Evolutionary conservation across 92 coral and sea anemone genomes (phyloP).

Genomic region (Parazoanthus swiftii): DNA sequence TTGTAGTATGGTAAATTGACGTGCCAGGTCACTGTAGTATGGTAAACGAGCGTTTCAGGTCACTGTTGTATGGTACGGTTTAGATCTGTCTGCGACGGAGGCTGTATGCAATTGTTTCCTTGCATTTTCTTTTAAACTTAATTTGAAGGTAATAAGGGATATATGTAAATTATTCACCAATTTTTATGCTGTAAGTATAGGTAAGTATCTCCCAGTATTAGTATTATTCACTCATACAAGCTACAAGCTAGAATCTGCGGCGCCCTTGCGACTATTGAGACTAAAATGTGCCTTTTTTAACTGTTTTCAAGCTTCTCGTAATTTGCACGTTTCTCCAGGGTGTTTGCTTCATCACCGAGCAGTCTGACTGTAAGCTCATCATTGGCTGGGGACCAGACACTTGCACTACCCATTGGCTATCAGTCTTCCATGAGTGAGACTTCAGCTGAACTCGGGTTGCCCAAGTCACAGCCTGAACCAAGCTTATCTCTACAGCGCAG

Average conservation of each 20-base stretch:
- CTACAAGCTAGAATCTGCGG: background rate
- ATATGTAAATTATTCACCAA: too few relatives aligned
- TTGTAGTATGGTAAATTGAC: too few relatives aligned
- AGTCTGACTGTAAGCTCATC: background rate
- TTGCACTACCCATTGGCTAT: background rate
- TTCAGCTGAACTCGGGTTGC: background rate
- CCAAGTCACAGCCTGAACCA: slow-evolving; percentile 27
- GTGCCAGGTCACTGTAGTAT: too few relatives aligned
- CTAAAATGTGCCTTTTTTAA: background rate
- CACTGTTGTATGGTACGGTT: too few relatives aligned
- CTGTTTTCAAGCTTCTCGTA: background rate
- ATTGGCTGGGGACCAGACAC: background rate
- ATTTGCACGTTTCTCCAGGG: background rate
- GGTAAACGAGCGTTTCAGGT: too few relatives aligned
- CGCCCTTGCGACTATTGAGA: background rate
- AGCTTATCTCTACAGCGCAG: slow-evolving; percentile 21
- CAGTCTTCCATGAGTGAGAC: slow-evolving; percentile 39
- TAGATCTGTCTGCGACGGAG: too few relatives aligned
- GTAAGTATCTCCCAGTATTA: background rate
- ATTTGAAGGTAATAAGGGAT: too few relatives aligned
- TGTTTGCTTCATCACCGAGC: slow-evolving; percentile 23
- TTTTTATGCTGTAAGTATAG: too few relatives aligned
- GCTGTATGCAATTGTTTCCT: too few relatives aligned
- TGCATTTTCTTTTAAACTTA: too few relatives aligned
- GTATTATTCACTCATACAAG: background rate